Conservation (phyloP, 23 tunicate species). For the Oikopleura vanhoeffeni region DNA sequence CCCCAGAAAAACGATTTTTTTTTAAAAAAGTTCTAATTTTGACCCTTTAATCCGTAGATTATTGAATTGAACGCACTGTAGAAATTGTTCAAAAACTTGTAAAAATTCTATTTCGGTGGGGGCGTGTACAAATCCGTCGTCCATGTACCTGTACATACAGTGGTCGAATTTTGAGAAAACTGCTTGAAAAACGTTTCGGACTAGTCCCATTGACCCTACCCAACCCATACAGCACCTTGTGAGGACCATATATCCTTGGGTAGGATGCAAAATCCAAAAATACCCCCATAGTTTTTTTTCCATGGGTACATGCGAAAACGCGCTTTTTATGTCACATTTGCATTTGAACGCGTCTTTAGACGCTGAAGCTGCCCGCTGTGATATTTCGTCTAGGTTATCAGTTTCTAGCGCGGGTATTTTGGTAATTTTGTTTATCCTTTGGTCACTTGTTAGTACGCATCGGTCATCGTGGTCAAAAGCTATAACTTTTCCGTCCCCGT, state of each 20-base stretch:
- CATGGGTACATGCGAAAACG: constrained; percentile 3
- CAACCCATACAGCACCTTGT: background rate
- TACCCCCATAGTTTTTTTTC: background rate
- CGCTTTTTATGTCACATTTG: background rate
- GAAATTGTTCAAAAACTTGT: background rate
- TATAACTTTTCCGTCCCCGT: background rate
- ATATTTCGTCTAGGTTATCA: background rate
- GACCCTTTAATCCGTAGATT: background rate
- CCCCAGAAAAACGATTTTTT: background rate
- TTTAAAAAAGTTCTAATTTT: background rate
- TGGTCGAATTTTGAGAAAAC: background rate
- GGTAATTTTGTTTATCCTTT: background rate
- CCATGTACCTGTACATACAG: background rate
- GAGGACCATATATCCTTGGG: background rate
- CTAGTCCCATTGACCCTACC: background rate
- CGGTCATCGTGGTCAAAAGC: background rate
- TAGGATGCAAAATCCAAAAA: background rate
- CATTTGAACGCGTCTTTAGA: background rate
- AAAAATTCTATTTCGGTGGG: background rate
- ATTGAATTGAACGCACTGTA: background rate
- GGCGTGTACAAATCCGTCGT: background rate
- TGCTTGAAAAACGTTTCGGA: background rate
- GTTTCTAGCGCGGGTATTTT: background rate
- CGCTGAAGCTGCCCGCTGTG: background rate
- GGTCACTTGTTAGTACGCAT: background rate